Conservation (phyloP, 2,888 invertebrate genomes). For the Lypha dubia region DNA sequence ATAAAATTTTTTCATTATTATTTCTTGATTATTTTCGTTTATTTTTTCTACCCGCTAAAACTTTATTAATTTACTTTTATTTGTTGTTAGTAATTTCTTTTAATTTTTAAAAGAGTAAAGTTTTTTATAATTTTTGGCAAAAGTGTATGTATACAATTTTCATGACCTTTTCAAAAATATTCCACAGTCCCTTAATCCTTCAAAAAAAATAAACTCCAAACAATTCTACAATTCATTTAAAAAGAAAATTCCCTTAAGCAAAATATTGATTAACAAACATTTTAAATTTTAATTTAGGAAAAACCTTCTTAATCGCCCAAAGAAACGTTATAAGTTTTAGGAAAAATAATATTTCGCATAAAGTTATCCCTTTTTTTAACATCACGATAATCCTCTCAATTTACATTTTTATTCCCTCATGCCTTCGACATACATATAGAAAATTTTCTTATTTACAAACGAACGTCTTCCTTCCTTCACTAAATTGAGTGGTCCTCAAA, state of each 20-base stretch:
- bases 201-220: background rate
- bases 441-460: background rate
- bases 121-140: too few relatives aligned
- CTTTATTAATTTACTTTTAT: too few relatives aligned
- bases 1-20: background rate
- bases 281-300: background rate
- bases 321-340: slow-evolving; percentile 16
- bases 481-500: slow-evolving; percentile 9
- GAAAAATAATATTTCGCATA: slow-evolving; percentile 26
- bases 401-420: slow-evolving; percentile 40
- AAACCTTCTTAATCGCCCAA: background rate
- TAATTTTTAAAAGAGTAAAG: too few relatives aligned
- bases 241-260: background rate
- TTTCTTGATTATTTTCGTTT: background rate
- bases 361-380: slow-evolving; percentile 38
- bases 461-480: background rate
- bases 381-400: slow-evolving; percentile 37
- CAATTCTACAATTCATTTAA: background rate
- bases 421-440: background rate
- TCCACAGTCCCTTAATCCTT: background rate
- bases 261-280: background rate
- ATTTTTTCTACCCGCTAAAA: too few relatives aligned
- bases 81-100: too few relatives aligned
- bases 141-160: too few relatives aligned
- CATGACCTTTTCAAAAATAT: background rate